phyloP scores from a whole-genome alignment of 2,888 invertebrate species.

The Isoperla grammatica region DNA sequence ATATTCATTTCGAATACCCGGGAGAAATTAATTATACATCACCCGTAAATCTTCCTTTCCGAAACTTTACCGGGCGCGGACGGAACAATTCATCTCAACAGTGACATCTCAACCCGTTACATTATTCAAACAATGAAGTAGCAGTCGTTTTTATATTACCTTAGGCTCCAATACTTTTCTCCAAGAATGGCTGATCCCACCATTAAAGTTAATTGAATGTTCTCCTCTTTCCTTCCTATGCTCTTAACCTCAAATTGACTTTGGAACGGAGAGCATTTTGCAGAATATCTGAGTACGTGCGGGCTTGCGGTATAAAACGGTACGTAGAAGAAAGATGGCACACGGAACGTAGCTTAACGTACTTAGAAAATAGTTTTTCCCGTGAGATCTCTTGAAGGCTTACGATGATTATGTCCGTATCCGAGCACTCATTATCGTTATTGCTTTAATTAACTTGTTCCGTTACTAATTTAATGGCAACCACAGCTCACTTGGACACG shows the following conservation, averaged over 20 bases:
- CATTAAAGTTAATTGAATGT: conserved; percentile 54
- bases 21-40: conserved; percentile 17
- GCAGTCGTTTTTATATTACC: conserved; percentile 22
- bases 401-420: not conserved
- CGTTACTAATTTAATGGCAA: too few species aligned
- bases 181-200: conserved; percentile 38
- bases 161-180: conserved; percentile 23
- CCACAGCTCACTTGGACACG: too few species aligned
- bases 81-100: conserved; percentile 21
- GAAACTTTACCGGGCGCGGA: not conserved
- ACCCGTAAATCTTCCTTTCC: not conserved
- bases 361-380: not conserved
- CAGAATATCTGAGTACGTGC: conserved; percentile 17
- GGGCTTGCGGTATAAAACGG: not conserved
- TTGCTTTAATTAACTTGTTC: too few species aligned
- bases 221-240: conserved; percentile 37
- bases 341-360: conserved; percentile 7
- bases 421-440: not conserved
- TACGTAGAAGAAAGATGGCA: not conserved
- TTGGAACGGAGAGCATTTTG: conserved; percentile 19
- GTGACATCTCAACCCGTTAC: conserved; percentile 24
- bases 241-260: conserved; percentile 31
- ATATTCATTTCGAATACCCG: conserved; percentile 13
- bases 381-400: not conserved
- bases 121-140: conserved; percentile 28